Evolutionary conservation across 1,140 invertebrate genomes (phyloP).

Genomic region (Stegodyphus mimosarum): DNA sequence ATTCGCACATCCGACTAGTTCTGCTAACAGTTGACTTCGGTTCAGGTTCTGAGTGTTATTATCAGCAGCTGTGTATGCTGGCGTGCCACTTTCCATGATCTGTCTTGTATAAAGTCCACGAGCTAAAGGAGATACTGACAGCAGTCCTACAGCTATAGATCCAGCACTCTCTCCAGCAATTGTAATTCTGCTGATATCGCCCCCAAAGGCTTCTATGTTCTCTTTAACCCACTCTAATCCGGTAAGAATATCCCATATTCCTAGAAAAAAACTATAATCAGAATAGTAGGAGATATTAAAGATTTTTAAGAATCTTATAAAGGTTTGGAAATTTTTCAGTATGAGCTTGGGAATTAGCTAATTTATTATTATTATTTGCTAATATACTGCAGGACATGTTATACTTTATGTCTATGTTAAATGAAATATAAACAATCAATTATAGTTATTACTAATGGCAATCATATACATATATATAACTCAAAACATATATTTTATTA

Average conservation of each 20-base stretch:
- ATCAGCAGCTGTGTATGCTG: background rate
- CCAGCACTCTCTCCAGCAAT: slow-evolving; percentile 74
- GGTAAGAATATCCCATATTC: slow-evolving; percentile 85
- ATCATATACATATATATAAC: too few species aligned
- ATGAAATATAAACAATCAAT: too few species aligned
- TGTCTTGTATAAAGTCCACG: slow-evolving; percentile 61
- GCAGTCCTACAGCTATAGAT: slow-evolving; percentile 72
- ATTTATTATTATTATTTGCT: too few species aligned
- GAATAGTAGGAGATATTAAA: too few species aligned
- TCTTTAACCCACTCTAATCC: slow-evolving; percentile 82
- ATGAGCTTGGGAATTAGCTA: too few species aligned
- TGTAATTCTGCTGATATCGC: slow-evolving; percentile 71
- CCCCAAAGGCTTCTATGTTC: slow-evolving; percentile 72
- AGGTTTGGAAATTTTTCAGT: too few species aligned
- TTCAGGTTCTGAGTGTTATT: background rate
- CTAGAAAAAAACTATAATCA: slow-evolving; percentile 56
- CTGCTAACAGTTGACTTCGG: background rate
- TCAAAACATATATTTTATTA: too few species aligned
- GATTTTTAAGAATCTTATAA: too few species aligned
- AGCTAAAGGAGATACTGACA: slow-evolving; percentile 72
- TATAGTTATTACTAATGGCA: too few species aligned
- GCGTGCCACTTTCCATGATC: slow-evolving; percentile 60
- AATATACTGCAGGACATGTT: too few species aligned
- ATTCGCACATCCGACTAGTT: slow-evolving; percentile 9
- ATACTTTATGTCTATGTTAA: too few species aligned